These are phyloP conservation scores for Cerceris rybyensis DNA, from an alignment of 2,888 invertebrate genomes.

Conservation along the genomic window DNA sequence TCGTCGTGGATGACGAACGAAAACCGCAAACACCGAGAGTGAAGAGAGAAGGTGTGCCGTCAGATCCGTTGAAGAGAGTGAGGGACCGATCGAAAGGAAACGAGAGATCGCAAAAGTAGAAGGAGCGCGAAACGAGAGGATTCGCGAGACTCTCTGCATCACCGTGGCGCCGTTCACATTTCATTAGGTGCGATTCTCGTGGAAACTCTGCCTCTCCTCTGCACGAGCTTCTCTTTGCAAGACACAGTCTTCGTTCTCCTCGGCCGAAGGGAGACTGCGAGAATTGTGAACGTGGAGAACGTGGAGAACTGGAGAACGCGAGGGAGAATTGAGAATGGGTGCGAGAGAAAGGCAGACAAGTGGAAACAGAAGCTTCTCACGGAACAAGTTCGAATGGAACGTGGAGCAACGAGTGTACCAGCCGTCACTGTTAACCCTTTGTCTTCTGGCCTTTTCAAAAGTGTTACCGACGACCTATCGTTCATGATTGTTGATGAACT, in stretches of 20 bases:
- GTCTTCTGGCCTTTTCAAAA: too few relatives aligned
- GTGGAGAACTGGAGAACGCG: constrained; percentile 6
- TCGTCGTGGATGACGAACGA: too few relatives aligned
- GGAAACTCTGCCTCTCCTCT: constrained; percentile 40
- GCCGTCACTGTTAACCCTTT: too few relatives aligned
- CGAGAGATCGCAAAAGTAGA: too few relatives aligned
- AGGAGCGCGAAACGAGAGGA: constrained; percentile 61
- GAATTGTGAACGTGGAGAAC: constrained; percentile 4
- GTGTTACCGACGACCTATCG: too few relatives aligned
- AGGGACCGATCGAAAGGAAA: too few relatives aligned
- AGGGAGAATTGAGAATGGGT: constrained; percentile 15
- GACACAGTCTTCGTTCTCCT: neutral
- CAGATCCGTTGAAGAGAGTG: too few relatives aligned
- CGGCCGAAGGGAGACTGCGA: neutral
- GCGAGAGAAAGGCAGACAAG: constrained; percentile 28
- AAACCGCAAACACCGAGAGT: too few relatives aligned
- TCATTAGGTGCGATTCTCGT: constrained; percentile 58
- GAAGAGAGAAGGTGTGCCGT: too few relatives aligned
- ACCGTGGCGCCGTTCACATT: constrained; percentile 59
- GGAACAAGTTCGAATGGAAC: constrained; percentile 53
- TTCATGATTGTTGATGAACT: too few relatives aligned
- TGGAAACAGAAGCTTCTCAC: constrained; percentile 57
- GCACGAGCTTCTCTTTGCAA: constrained; percentile 6
- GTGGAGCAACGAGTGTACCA: constrained; percentile 13
- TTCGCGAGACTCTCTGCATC: constrained; percentile 38